These are phyloP conservation scores for Gadus chalcogrammus DNA, from an alignment of 2,113 vertebrate species.

Conservation along the genomic window DNA sequence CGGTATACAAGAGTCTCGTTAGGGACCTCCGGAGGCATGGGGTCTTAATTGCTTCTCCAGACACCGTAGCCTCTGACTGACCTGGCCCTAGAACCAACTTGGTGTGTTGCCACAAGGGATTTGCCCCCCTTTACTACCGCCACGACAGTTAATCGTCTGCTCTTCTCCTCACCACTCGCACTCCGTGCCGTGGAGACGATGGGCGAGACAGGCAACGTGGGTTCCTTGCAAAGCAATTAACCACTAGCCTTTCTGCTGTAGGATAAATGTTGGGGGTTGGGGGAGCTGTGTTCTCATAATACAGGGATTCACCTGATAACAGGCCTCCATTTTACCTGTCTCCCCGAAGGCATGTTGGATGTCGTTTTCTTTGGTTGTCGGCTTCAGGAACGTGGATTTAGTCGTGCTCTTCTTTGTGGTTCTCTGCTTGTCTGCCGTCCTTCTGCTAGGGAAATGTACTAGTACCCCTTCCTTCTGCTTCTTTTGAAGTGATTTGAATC, in stretches of 20 bases:
- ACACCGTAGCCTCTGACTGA: slow-evolving; percentile 63
- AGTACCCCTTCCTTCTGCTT: no score
- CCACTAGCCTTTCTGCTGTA: not conserved
- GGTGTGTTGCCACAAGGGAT: slow-evolving; percentile 39
- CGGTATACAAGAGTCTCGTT: slow-evolving; percentile 31
- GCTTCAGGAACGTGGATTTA: slow-evolving; percentile 41
- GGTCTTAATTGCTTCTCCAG: slow-evolving; percentile 62
- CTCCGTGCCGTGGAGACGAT: not conserved
- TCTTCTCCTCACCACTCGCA: not conserved
- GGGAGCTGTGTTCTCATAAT: slow-evolving; percentile 25
- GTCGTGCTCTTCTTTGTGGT: slow-evolving; percentile 23
- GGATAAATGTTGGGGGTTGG: slow-evolving; percentile 5
- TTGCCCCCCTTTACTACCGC: slow-evolving; percentile 12
- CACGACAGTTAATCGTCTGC: slow-evolving; percentile 10
- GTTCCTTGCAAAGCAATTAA: not conserved
- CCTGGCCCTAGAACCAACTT: slow-evolving; percentile 47
- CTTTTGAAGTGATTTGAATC: no score
- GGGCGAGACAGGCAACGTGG: not conserved
- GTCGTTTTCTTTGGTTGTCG: slow-evolving; percentile 19
- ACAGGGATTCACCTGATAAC: slow-evolving; percentile 41
- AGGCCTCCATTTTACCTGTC: slow-evolving; percentile 20
- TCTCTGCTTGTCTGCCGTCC: slow-evolving; percentile 9
- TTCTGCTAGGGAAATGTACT: no score
- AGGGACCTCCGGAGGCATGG: slow-evolving; percentile 60
- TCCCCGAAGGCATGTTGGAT: slow-evolving; percentile 34